A percentile compares a stretch with the other conserved stretches of the same genome.
These are phyloP conservation scores for silkworm (Bombyx mori) DNA, from an alignment of 1,140 invertebrate genomes.

Conservation along the genomic window ASM3026992v2 NC_085118.1:9774001-9774500, in stretches of 20 bases:
- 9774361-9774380: not conserved
- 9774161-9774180: no score
- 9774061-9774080: no score
- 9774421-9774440: not conserved
- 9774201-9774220: slow-evolving; percentile 39
- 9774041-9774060: no score
- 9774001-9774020: no score
- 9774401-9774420: not conserved
- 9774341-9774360: not conserved
- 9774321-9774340: slow-evolving; percentile 28
- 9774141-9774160: no score
- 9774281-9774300: slow-evolving; percentile 34
- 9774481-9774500: no score
- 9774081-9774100: no score
- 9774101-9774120: no score
- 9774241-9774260: slow-evolving; percentile 38
- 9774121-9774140: no score
- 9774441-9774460: no score
- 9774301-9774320: slow-evolving; percentile 35
- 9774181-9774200: not conserved
- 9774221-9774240: slow-evolving; percentile 49
- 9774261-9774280: slow-evolving; percentile 14
- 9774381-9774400: not conserved
- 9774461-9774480: no score
- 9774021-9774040: no score